phyloP scores from a whole-genome alignment of 1,140 invertebrate genomes.

The Pteromalus puparum region DNA sequence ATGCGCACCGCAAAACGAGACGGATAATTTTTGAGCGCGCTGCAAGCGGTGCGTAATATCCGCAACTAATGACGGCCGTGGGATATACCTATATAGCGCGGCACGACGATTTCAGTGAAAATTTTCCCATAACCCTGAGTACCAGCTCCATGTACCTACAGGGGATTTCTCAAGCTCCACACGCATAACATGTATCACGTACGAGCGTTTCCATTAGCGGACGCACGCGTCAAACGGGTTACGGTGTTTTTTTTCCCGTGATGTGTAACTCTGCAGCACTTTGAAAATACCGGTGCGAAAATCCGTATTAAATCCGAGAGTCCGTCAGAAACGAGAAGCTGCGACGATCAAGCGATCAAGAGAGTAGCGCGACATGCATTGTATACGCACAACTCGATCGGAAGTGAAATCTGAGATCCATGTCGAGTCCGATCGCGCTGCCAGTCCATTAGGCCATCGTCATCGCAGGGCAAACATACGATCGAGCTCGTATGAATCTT shows the following conservation, averaged over 20 bases:
- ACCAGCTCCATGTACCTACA: too few species aligned
- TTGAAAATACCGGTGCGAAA: too few species aligned
- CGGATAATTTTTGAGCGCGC: too few species aligned
- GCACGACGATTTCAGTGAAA: not conserved
- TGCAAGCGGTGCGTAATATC: not conserved
- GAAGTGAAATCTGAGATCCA: slow-evolving; percentile 32
- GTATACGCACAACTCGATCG: not conserved
- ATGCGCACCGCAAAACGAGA: too few species aligned
- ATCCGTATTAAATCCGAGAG: too few species aligned
- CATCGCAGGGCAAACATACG: not conserved
- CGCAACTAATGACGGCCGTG: too few species aligned
- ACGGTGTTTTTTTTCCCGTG: too few species aligned
- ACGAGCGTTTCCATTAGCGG: not conserved
- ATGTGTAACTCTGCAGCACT: too few species aligned
- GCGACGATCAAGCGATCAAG: too few species aligned
- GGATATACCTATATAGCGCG: too few species aligned
- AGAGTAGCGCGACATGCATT: not conserved
- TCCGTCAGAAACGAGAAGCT: too few species aligned
- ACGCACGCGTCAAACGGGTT: not conserved
- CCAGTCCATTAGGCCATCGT: slow-evolving; percentile 4
- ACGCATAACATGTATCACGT: not conserved
- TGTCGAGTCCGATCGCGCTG: not conserved
- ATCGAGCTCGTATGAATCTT: too few species aligned
- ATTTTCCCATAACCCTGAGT: not conserved
- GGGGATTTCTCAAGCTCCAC: not conserved